Conservation (phyloP, 2,113 vertebrate species). For the Syrrhaptes paradoxus region DNA sequence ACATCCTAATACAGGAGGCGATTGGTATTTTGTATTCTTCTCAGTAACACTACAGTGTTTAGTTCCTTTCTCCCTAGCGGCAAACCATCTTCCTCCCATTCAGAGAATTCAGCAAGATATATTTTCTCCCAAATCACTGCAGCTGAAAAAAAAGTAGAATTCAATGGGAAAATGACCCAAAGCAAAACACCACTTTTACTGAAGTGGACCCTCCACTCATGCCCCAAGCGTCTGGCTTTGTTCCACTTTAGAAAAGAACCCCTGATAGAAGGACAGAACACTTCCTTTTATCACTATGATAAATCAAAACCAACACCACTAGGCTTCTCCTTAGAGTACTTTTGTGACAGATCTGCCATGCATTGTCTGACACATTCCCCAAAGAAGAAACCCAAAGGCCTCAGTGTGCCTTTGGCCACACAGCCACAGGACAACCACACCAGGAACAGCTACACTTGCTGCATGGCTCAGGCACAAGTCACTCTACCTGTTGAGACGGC, state of each 20-base stretch:
- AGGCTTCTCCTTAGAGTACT: slow-evolving; percentile 22
- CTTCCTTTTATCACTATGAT: neutral
- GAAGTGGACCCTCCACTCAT: neutral
- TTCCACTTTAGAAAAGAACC: neutral
- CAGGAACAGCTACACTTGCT: neutral
- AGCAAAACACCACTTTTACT: neutral
- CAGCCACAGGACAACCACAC: neutral
- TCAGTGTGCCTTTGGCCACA: neutral
- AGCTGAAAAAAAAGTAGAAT: neutral
- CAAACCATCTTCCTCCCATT: neutral
- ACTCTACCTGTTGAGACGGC: slow-evolving; percentile 51
- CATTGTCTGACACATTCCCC: neutral
- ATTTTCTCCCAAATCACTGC: neutral
- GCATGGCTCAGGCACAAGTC: slow-evolving; percentile 39
- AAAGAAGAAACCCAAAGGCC: neutral
- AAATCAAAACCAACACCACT: neutral
- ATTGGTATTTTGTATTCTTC: neutral
- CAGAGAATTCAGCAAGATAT: neutral
- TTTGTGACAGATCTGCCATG: slow-evolving; percentile 46
- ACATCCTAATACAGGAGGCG: neutral
- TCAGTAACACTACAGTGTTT: neutral
- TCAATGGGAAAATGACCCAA: neutral
- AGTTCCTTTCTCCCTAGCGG: neutral
- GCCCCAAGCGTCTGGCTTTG: neutral
- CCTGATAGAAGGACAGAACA: neutral